phyloP scores from a whole-genome alignment of 2,113 vertebrate genomes.

The Brachypodius melanocephalos region DNA sequence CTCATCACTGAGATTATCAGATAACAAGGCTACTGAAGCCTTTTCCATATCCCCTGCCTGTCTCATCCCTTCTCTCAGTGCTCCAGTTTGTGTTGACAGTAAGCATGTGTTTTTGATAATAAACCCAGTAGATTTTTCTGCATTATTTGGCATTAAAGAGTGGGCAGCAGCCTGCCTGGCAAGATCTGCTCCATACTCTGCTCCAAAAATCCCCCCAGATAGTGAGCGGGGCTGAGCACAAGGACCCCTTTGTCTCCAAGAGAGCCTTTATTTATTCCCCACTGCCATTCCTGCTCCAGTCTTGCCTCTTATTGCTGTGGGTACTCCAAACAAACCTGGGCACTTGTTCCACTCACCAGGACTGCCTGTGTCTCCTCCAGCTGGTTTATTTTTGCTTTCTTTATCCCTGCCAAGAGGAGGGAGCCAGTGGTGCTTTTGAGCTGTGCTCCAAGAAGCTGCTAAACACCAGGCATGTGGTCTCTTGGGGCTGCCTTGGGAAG shows the following conservation, averaged over 20 bases:
- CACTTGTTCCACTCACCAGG: background rate
- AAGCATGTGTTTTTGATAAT: background rate
- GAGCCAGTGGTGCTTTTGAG: background rate
- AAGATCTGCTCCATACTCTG: background rate
- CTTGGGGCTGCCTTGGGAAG: background rate
- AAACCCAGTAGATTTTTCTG: background rate
- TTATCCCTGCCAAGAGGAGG: background rate
- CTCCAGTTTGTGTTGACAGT: background rate
- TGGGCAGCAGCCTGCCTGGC: background rate
- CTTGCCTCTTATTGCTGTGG: background rate
- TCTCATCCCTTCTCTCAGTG: background rate
- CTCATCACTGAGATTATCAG: background rate
- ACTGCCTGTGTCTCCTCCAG: background rate
- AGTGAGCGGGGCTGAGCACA: background rate
- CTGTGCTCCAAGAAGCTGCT: background rate
- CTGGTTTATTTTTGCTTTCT: background rate
- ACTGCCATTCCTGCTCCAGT: background rate
- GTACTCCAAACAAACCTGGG: background rate
- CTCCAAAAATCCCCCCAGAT: fast-evolving
- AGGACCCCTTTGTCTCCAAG: fast-evolving
- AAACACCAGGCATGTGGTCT: background rate
- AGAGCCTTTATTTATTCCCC: background rate
- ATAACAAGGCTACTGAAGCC: background rate
- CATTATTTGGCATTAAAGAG: background rate
- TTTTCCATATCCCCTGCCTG: background rate